A percentile compares a stretch with the other conserved stretches of the same genome.
Conservation (phyloP, 1,140 invertebrate species). For the Drosophila repletoides region DNA sequence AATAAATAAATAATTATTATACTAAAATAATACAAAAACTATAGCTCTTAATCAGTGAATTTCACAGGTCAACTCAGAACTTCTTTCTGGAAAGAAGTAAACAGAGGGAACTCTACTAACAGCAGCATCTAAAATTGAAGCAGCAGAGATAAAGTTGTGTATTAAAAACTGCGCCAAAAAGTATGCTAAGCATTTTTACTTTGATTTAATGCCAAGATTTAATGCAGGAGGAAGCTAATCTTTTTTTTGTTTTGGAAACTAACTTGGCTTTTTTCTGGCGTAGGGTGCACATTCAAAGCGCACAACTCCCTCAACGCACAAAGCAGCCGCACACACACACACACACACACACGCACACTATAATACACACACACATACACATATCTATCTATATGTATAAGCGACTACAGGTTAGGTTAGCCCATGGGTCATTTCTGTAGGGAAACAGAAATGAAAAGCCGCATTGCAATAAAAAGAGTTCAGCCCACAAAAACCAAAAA, state of each 20-base stretch:
- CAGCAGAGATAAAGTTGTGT: no score
- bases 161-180: no score
- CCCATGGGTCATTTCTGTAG: slow-evolving; percentile 5
- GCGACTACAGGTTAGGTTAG: slow-evolving; percentile 30
- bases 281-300: slow-evolving; percentile 28
- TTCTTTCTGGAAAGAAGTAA: no score
- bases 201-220: no score
- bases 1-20: no score
- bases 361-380: slow-evolving; percentile 10
- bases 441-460: slow-evolving; percentile 53
- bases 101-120: no score
- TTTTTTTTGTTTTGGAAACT: background rate
- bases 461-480: slow-evolving; percentile 54
- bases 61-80: no score
- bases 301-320: slow-evolving; percentile 29
- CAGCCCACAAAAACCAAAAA: slow-evolving; percentile 68
- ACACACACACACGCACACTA: slow-evolving; percentile 1
- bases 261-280: background rate
- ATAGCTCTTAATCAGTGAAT: no score
- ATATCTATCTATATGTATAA: background rate
- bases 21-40: no score
- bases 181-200: no score
- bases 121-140: no score
- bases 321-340: slow-evolving; percentile 17
- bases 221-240: no score